Percentiles rank a stretch among this genome's conserved stretches.
Evolutionary conservation across 2,888 invertebrate species (phyloP).

Genomic region (Dicycla oo): DNA sequence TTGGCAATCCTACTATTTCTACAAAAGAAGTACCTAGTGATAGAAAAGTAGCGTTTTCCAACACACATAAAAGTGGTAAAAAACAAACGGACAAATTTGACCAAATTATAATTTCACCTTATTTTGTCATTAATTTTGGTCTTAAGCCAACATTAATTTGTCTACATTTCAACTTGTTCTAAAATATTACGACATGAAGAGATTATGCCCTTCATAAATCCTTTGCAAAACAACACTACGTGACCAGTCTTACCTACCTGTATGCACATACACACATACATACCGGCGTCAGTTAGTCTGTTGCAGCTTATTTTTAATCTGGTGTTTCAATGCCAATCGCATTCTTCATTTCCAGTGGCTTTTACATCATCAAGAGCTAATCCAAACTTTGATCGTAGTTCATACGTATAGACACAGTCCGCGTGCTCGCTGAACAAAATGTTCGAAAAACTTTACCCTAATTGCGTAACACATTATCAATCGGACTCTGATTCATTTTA

Average conservation of each 20-base stretch:
- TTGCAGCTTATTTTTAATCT: slow-evolving; percentile 5
- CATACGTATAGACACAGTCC: background rate
- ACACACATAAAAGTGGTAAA: background rate
- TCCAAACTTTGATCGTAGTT: background rate
- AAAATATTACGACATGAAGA: slow-evolving; percentile 31
- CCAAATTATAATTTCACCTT: slow-evolving; percentile 21
- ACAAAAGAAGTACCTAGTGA: background rate
- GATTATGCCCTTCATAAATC: slow-evolving; percentile 30
- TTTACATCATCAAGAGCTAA: background rate
- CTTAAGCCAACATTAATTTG: slow-evolving; percentile 32
- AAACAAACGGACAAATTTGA: slow-evolving; percentile 1
- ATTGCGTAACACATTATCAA: no score
- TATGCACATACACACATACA: no score
- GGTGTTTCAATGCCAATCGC: background rate
- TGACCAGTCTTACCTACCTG: background rate
- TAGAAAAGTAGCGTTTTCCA: no score
- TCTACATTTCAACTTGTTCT: slow-evolving; percentile 21
- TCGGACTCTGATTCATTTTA: no score
- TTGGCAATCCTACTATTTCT: background rate
- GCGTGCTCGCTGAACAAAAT: background rate
- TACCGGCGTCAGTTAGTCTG: slow-evolving; percentile 19
- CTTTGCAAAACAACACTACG: slow-evolving; percentile 10
- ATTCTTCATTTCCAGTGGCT: background rate
- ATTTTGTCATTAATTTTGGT: slow-evolving; percentile 29
- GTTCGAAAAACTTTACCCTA: no score